These are phyloP conservation scores for Catharus bicknelli DNA, from an alignment of 2,113 vertebrate genomes.

Conservation along the genomic window DNA sequence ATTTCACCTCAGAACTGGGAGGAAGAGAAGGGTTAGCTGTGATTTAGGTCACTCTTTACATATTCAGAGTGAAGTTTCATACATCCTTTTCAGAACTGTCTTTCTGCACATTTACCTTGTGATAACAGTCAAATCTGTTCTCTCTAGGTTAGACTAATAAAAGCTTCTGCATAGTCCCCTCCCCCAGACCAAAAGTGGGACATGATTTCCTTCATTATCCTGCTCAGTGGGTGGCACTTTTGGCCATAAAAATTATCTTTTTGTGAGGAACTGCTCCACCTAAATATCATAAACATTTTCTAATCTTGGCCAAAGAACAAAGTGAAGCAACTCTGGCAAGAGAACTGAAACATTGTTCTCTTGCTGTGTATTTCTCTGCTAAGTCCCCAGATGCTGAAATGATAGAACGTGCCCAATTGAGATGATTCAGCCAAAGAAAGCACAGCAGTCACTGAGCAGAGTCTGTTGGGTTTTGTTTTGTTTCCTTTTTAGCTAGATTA, in stretches of 20 bases:
- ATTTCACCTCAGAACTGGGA: not conserved
- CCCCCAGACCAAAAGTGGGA: not conserved
- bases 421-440: conserved; percentile 63
- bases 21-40: not conserved
- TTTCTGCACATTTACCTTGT: not conserved
- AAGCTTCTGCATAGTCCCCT: not conserved
- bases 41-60: not conserved
- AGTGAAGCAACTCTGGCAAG: conserved; percentile 59
- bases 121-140: not conserved
- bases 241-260: conserved; percentile 37
- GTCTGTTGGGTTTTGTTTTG: conserved; percentile 22
- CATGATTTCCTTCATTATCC: conserved; percentile 55
- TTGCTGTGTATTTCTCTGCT: conserved; percentile 37
- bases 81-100: not conserved
- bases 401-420: conserved; percentile 24
- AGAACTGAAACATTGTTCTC: conserved; percentile 65
- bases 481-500: conserved; percentile 45
- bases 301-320: conserved; percentile 61
- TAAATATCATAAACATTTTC: conserved; percentile 60
- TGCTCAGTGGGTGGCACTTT: conserved; percentile 58
- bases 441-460: conserved; percentile 39
- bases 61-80: not conserved
- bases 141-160: conserved; percentile 13
- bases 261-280: conserved; percentile 62
- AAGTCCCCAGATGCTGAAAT: conserved; percentile 62